A percentile compares a stretch with the other conserved stretches of the same genome.
These are phyloP conservation scores for Spodoptera litura DNA, from an alignment of 1,140 invertebrate species.

Conservation along the genomic window DNA sequence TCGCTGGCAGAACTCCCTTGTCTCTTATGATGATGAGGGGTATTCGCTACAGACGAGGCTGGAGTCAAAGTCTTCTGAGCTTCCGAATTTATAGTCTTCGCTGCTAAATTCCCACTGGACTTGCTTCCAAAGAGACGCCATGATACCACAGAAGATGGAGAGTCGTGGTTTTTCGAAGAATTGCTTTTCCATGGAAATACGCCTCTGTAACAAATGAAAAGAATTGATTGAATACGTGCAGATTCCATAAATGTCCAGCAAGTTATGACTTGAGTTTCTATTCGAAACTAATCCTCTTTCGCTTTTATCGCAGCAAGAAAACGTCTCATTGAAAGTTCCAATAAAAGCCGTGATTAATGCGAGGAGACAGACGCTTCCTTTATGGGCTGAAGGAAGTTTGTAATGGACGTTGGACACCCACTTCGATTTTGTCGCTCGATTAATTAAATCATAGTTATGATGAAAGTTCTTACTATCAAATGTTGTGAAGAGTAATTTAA, in stretches of 20 bases:
- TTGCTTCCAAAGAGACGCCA: conserved; percentile 80
- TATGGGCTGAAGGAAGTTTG: conserved; percentile 6
- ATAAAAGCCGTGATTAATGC: conserved; percentile 39
- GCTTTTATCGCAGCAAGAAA: conserved; percentile 24
- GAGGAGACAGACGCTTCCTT: conserved; percentile 42
- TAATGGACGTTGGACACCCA: conserved; percentile 28
- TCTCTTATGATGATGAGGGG: conserved; percentile 80
- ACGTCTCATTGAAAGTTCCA: conserved; percentile 17
- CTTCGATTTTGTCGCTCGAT: neutral
- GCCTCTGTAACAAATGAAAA: conserved; percentile 86
- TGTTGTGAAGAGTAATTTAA: too few relatives aligned
- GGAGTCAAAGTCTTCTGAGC: conserved; percentile 73
- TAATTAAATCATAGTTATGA: neutral
- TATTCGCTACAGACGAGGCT: conserved; percentile 76
- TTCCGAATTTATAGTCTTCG: conserved; percentile 65
- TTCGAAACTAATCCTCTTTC: neutral
- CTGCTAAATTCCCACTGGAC: conserved; percentile 68
- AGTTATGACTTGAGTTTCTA: too few relatives aligned
- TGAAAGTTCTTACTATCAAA: neutral
- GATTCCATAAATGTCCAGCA: too few relatives aligned
- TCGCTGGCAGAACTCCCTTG: conserved; percentile 83
- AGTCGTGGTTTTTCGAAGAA: conserved; percentile 68
- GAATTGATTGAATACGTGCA: conserved; percentile 2
- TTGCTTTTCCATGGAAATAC: conserved; percentile 89
- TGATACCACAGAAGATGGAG: conserved; percentile 54